Conservation (phyloP, 2,888 invertebrate genomes). For the Cryptocephalus primarius region DNA sequence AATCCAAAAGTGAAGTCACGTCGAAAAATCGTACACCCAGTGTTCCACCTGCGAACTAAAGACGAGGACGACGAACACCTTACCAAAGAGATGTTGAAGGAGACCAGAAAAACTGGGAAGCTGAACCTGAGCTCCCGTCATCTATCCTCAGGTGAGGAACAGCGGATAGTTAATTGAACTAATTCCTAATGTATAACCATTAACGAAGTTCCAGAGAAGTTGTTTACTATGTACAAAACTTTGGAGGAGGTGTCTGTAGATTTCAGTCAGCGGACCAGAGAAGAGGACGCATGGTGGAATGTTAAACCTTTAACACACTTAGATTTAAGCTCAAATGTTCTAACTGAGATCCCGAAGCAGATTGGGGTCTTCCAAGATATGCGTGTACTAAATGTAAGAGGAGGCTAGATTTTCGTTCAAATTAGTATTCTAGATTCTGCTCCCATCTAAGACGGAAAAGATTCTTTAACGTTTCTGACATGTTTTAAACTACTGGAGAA, state of each 20-base stretch:
- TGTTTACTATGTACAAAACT: conserved; percentile 62
- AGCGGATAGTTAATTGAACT: conserved; percentile 1
- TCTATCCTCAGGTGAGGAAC: conserved; percentile 55
- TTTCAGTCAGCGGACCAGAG: conserved; percentile 42
- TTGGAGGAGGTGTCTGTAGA: conserved; percentile 51
- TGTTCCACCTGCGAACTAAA: conserved; percentile 65
- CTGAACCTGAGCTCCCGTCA: conserved; percentile 69
- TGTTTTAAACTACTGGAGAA: no score
- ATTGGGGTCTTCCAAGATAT: conserved; percentile 57
- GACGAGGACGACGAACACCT: conserved; percentile 58
- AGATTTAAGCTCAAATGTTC: conserved; percentile 65
- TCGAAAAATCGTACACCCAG: conserved; percentile 38
- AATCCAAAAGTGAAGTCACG: conserved; percentile 28
- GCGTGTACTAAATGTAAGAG: conserved; percentile 54
- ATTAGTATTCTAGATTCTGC: no score
- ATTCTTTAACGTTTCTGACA: no score
- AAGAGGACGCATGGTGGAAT: conserved; percentile 68
- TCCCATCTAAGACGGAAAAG: no score
- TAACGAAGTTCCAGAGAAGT: conserved; percentile 55
- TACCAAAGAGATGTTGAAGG: conserved; percentile 60
- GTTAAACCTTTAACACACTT: conserved; percentile 64
- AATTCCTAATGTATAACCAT: not conserved
- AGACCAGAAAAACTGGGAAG: conserved; percentile 69
- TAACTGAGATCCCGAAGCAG: conserved; percentile 51
- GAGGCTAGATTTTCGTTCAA: no score